Evolutionary conservation across 2,888 invertebrate genomes (phyloP), one percentile per base, ranked within the genome.

Genomic region (Scaptomyza flava): DNA sequence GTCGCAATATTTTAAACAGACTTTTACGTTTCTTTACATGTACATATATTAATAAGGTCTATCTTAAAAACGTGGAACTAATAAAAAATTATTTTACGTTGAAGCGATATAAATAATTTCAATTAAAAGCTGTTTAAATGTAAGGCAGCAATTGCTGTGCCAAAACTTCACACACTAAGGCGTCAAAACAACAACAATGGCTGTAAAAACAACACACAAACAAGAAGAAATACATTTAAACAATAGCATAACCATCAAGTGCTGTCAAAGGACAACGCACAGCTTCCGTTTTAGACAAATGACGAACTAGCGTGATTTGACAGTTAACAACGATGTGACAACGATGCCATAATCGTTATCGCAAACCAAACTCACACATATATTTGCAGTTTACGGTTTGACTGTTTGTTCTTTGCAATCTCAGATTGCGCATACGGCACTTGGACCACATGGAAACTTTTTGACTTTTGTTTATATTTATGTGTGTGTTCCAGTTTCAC

Each of bases 201-300:
- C 45, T 11, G 48, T 7, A 51, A 46, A 20, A 31, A 36, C 27
- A 14, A 17, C 20, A 41, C 4, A 27, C 17, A 30, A 48, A 34
- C 2, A 36, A 5, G 27, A 23, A 30, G 31, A 38, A 2, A 12
- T 33, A 17, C 17, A 17, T 17, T 53, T 59, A 77, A 64, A 77
- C 77, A 74, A 74, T 77, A 50, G 77, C 58, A 42, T 14, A 59
- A 45, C 36, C 27, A 45, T 12, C 45, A 48, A 64, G 67, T 67
- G 78, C 57, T 71, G 86, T 81, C 79, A 86, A 41, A 82, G 77
- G 57, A 27, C 36, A 57, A 77, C 47, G 72, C 75, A 65, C 82
- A 81, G 82, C 87, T 87, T 82, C 87, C 87, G 82, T 84, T 86
- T 80, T 59, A 48, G 73, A 48, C 47, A 42, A 42, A 42, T 68